Conservation (phyloP, 2,888 invertebrate species). For the Hymenopus coronatus region DNA sequence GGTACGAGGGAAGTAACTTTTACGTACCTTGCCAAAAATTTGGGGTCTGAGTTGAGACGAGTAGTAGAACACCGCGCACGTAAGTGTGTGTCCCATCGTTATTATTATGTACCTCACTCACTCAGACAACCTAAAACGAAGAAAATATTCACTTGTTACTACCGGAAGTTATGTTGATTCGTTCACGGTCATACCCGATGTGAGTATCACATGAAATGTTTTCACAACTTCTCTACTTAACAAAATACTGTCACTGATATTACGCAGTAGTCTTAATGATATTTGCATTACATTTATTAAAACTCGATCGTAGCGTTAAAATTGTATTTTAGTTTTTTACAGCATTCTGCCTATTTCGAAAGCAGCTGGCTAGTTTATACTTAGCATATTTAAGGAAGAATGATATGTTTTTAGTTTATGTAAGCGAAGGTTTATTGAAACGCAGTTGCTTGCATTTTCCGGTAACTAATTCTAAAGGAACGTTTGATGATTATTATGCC, state of each 20-base stretch:
- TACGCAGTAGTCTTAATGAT: too few species aligned
- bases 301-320: too few species aligned
- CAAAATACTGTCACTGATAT: not conserved
- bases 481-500: too few species aligned
- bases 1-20: not conserved
- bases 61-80: not conserved
- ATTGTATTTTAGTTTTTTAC: too few species aligned
- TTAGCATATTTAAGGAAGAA: too few species aligned
- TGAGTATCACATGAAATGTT: not conserved
- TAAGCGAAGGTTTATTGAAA: too few species aligned
- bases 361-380: too few species aligned
- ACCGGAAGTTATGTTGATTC: not conserved
- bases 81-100: not conserved
- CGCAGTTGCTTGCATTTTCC: too few species aligned
- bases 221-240: not conserved
- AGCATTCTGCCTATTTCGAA: too few species aligned
- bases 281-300: too few species aligned
- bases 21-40: constrained; percentile 10
- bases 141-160: constrained; percentile 2
- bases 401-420: too few species aligned
- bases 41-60: not conserved
- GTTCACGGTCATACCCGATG: not conserved
- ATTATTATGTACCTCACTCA: constrained; percentile 2
- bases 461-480: too few species aligned
- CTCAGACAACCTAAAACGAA: constrained; percentile 5